A percentile compares a stretch with the other conserved stretches of the same genome.
These are phyloP conservation scores for Drosophila trichaetosa DNA, from an alignment of 2,888 invertebrate genomes.

Conservation along the genomic window DNA sequence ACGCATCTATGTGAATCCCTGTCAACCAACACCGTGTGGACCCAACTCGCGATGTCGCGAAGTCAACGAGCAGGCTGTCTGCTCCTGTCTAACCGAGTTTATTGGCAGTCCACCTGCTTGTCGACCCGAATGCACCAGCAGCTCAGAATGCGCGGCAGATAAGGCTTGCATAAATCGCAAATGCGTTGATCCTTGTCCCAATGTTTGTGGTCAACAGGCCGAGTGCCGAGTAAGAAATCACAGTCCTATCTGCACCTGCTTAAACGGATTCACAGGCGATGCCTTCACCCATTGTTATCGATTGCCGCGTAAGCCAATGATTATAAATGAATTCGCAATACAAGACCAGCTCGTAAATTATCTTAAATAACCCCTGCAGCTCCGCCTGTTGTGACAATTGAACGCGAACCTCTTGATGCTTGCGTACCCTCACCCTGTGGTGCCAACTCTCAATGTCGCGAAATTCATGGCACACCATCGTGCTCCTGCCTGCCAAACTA, in stretches of 20 bases:
- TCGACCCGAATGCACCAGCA: slow-evolving; percentile 90
- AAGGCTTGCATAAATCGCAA: slow-evolving; percentile 89
- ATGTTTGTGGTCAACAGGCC: slow-evolving; percentile 90
- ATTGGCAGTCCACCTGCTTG: slow-evolving; percentile 87
- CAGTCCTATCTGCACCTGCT: slow-evolving; percentile 91
- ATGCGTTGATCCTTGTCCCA: slow-evolving; percentile 90
- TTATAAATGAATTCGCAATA: background rate
- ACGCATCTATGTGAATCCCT: slow-evolving; percentile 87
- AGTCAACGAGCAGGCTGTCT: slow-evolving; percentile 89
- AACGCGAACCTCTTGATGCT: slow-evolving; percentile 86
- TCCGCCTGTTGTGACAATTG: slow-evolving; percentile 67
- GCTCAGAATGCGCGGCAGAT: slow-evolving; percentile 89
- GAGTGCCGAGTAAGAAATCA: slow-evolving; percentile 90
- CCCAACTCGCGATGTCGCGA: slow-evolving; percentile 92
- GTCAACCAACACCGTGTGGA: slow-evolving; percentile 92
- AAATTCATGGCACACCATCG: slow-evolving; percentile 86
- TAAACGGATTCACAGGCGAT: slow-evolving; percentile 87
- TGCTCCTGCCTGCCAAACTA: slow-evolving; percentile 90
- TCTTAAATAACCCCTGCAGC: slow-evolving; percentile 41
- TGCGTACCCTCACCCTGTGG: slow-evolving; percentile 92
- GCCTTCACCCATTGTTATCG: slow-evolving; percentile 86
- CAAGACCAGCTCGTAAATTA: background rate
- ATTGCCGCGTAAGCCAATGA: slow-evolving; percentile 82
- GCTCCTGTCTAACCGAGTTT: slow-evolving; percentile 89
- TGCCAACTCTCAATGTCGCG: slow-evolving; percentile 89